Base-by-base conservation (phyloP, 2,888 invertebrate species). In the Lagria hirta region DNA sequence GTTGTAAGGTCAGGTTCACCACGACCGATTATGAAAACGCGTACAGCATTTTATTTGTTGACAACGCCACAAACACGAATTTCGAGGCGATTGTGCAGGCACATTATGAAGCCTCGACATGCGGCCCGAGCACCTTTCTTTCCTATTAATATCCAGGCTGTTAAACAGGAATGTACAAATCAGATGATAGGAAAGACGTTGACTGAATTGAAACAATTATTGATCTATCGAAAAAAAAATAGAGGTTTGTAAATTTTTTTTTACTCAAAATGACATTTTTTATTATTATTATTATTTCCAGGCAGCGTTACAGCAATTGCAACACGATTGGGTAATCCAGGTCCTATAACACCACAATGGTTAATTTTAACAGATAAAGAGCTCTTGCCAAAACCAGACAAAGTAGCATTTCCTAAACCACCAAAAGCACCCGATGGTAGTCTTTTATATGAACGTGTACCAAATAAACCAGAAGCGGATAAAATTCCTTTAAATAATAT, bases 1-100 rank as follows among this genome's bases (percentile, higher is more conserved):
- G 80, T 84, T 41, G 81, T 89, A 62, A 76, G 85, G 53, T 77
- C 85, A 7, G 83, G 85, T 49, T 86, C 87, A 29, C 87, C 94
- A 45, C 81, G 94, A 41, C 95, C 96, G 35, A 92, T 96, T 27
- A 93, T 95, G 93, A 96, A 96, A 77, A 96, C 96, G 36, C 83
- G 96, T 65, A 93, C 95, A 56, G 95, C 96, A 47, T 96, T 97
- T 77, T 95, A 93, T 77, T 79, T 96, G 66, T 86, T 89, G 71
- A 94, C 91, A 38, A 93, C 94, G 63, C 86, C 91, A 44, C 80
- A 92, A 68, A 94, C 95, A 47, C 82, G 92, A 59, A 83, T 94
- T 51, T 93, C 95, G 38, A 82, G 96, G 48, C 80, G 91, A 51
- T 77, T 95, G 52, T 91, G 93, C 71, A 81, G 87, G 57, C 85